phyloP scores from a whole-genome alignment of 2,888 invertebrate species.

The Luperina nickerlii region DNA sequence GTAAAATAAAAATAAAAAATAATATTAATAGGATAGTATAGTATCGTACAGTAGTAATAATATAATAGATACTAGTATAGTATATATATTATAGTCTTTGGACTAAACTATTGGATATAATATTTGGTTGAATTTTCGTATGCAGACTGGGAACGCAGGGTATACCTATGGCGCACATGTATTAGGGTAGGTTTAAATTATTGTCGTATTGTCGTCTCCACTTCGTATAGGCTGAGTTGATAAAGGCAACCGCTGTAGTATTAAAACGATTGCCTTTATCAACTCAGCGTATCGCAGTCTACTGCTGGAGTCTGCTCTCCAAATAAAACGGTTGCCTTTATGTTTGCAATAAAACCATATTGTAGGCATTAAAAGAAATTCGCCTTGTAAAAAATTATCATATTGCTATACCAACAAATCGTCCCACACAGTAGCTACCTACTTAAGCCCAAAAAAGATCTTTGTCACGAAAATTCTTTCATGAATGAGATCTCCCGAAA shows the following conservation, averaged over 20 bases:
- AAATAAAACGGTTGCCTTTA: background rate
- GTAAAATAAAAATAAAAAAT: too few relatives aligned
- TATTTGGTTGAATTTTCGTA: background rate
- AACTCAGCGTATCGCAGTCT: background rate
- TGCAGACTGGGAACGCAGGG: too few relatives aligned
- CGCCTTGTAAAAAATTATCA: background rate
- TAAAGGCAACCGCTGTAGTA: too few relatives aligned
- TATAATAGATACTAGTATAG: too few relatives aligned
- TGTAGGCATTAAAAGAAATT: background rate
- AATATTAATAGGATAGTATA: too few relatives aligned
- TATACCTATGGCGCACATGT: too few relatives aligned
- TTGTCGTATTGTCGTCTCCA: background rate
- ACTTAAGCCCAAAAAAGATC: background rate
- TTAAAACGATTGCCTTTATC: background rate
- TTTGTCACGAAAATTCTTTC: background rate
- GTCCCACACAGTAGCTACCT: too few relatives aligned
- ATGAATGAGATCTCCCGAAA: slow-evolving; percentile 5
- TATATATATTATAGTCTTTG: too few relatives aligned
- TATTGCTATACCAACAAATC: background rate
- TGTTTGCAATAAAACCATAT: background rate
- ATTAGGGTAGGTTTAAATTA: too few relatives aligned
- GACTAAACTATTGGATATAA: background rate
- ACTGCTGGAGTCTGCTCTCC: background rate
- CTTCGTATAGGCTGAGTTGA: background rate
- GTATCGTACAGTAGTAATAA: too few relatives aligned